Base-by-base conservation (phyloP, 2,797 vertebrate genomes). In the Platalea minor region DNA sequence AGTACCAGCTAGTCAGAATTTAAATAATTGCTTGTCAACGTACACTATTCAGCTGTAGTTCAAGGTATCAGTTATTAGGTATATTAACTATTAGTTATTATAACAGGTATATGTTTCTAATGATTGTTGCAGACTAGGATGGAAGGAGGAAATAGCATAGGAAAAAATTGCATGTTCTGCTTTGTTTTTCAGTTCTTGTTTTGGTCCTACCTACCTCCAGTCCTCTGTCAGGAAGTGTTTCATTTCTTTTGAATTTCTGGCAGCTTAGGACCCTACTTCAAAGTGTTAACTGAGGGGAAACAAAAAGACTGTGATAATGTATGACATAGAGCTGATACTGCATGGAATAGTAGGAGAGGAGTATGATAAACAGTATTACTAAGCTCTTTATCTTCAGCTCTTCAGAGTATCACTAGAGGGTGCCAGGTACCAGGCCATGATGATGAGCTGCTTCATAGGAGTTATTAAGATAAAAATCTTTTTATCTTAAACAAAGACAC, bases 401-500 rank as follows among this genome's bases (percentile, higher is more conserved):
- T 74, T 79, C 37, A 46, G n/a, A 45, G 18, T 33, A 10, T 81
- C 95, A 33, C 95, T 93, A 96, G 95, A 86, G 92, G 95, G 91
- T 92, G 96, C 91, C 41, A 88, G 63, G 60, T 67, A 82, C 56
- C 20, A 77, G 75, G 39, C 45, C 29, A 17, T 28, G 29, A 48
- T 20, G 28, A 67, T 13, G 4, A 76, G 37, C 46, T 87, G 18
- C 48, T 82, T 85, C 5, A 2, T 21, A 17, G 4, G 14, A 12
- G 6, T 50, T 65, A 26, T 1, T 15, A 69, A 59, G 35, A 60
- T 17, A 76, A 85, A 50, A 41, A 37, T n/a, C 1, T 46, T 56
- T 35, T 21, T 54, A 41, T 48, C 9, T 63, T 33, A 43, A 7
- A 45, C 35, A 35, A 35, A 35, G n/a, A 15, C 13, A 64, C 19